These are phyloP conservation scores for Borostomias antarcticus DNA, from an alignment of 2,797 vertebrate genomes.

Conservation along the genomic window DNA sequence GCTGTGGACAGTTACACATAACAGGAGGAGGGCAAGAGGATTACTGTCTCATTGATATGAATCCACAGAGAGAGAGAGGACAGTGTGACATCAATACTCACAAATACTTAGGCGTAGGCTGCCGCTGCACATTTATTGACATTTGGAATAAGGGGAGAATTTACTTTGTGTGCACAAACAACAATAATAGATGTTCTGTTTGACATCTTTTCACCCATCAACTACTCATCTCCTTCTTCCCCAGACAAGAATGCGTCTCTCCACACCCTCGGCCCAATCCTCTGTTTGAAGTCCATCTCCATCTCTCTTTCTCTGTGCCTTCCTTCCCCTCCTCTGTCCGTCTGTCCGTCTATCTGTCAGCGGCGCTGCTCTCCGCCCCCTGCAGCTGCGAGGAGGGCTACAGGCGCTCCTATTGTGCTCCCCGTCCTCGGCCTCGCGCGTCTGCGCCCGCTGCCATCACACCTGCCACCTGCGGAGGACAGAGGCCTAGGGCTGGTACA, in stretches of 20 bases:
- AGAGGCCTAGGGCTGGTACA: conserved; percentile 41
- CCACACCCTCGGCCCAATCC: conserved; percentile 69
- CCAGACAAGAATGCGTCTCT: conserved; percentile 77
- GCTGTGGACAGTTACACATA: conserved; percentile 76
- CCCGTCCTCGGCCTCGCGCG: conserved; percentile 62
- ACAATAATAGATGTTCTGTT: not conserved
- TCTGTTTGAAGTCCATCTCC: conserved; percentile 77
- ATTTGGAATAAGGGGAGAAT: conserved; percentile 14
- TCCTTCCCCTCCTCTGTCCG: conserved; percentile 28
- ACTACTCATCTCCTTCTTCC: conserved; percentile 35
- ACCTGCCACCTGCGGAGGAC: conserved; percentile 79
- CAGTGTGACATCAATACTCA: conserved; percentile 52
- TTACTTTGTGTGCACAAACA: not conserved
- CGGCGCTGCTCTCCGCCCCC: conserved; percentile 61
- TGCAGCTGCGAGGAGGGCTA: conserved; percentile 73
- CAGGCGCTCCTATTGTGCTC: conserved; percentile 75
- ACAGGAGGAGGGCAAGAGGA: conserved; percentile 70
- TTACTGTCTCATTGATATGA: conserved; percentile 76
- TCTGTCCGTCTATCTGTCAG: conserved; percentile 73
- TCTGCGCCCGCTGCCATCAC: conserved; percentile 71
- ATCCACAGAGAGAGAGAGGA: conserved; percentile 64
- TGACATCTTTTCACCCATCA: conserved; percentile 36
- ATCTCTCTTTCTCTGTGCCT: conserved; percentile 37
- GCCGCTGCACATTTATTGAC: conserved; percentile 37
- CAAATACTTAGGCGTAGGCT: not conserved